Conservation (phyloP, 2,888 invertebrate genomes). For the Tipula lateralis region DNA sequence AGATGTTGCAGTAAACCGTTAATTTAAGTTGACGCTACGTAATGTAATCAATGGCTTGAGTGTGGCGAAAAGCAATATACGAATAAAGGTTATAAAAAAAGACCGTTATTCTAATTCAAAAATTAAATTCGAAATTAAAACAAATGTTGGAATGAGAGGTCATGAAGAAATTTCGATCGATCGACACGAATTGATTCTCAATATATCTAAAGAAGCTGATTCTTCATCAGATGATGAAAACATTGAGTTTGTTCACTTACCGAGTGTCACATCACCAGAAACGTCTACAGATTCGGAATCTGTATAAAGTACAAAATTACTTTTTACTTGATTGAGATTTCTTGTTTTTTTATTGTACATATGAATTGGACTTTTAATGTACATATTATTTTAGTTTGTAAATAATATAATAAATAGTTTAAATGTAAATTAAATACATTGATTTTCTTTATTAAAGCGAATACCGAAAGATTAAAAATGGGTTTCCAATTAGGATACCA, state of each 20-base stretch:
- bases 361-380: too few relatives aligned
- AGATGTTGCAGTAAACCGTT: not conserved
- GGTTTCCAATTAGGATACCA: too few relatives aligned
- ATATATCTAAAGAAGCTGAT: not conserved
- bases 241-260: not conserved
- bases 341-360: too few relatives aligned
- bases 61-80: not conserved
- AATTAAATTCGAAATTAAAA: too few relatives aligned
- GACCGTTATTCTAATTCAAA: too few relatives aligned
- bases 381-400: too few relatives aligned
- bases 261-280: not conserved
- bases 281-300: not conserved
- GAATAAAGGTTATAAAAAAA: not conserved
- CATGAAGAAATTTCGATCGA: not conserved
- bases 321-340: too few relatives aligned
- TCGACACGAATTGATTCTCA: not conserved
- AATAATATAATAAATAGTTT: too few relatives aligned
- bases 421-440: too few relatives aligned
- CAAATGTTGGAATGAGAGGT: too few relatives aligned
- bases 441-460: too few relatives aligned
- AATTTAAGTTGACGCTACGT: not conserved
- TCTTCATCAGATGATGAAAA: conserved; percentile 24
- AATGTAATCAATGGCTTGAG: not conserved
- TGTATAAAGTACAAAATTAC: not conserved
- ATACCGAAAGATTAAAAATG: too few relatives aligned